A percentile compares a stretch with the other conserved stretches of the same genome.
phyloP scores from a whole-genome alignment of 2,888 invertebrate species.

The Cylloceria caligata region DNA sequence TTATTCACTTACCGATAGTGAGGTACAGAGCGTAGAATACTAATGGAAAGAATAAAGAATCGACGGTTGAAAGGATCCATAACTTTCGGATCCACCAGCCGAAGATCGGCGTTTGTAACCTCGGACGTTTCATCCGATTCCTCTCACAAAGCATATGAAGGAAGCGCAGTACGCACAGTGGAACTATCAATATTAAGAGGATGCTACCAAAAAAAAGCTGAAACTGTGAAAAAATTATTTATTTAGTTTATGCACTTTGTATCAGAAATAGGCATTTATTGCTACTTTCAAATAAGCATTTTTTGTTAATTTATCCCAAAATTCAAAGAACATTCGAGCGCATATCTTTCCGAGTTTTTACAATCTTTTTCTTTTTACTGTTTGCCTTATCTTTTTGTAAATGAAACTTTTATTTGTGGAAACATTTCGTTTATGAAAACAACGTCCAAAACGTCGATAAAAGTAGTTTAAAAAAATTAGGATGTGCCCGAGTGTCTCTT shows the following conservation, averaged over 20 bases:
- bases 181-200: slow-evolving; percentile 87
- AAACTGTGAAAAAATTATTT: slow-evolving; percentile 86
- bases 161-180: slow-evolving; percentile 88
- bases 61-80: slow-evolving; percentile 91
- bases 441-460: too few species aligned
- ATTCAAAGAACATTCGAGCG: too few species aligned
- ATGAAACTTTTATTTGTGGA: too few species aligned
- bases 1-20: slow-evolving; percentile 86
- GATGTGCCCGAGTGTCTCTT: too few species aligned
- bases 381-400: too few species aligned
- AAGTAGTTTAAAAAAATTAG: too few species aligned
- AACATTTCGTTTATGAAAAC: too few species aligned
- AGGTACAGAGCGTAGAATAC: slow-evolving; percentile 91
- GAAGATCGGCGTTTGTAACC: slow-evolving; percentile 82
- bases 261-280: neutral
- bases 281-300: neutral
- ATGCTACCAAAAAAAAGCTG: slow-evolving; percentile 89
- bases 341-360: too few species aligned
- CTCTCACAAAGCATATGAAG: slow-evolving; percentile 86
- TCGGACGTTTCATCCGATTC: slow-evolving; percentile 84
- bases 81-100: slow-evolving; percentile 87
- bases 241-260: neutral
- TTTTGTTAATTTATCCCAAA: neutral
- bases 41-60: slow-evolving; percentile 91
- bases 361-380: too few species aligned